phyloP scores from a whole-genome alignment of 2,888 invertebrate species.

The Cheilosia grossa region DNA sequence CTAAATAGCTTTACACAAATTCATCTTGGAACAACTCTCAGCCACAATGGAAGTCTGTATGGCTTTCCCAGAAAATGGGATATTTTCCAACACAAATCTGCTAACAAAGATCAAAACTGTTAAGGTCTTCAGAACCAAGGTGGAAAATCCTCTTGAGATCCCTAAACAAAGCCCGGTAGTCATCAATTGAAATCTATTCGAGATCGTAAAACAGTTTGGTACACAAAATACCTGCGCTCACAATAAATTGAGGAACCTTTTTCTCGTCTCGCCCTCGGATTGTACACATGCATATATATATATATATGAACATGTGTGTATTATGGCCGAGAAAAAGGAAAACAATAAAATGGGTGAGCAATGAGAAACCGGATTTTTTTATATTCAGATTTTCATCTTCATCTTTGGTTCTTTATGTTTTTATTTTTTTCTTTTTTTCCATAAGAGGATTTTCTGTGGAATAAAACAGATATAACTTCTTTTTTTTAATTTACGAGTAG shows the following conservation, averaged over 20 bases:
- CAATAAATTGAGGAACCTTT: constrained; percentile 1
- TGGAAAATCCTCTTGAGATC: background rate
- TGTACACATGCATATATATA: background rate
- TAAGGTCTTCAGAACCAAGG: background rate
- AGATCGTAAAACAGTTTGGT: background rate
- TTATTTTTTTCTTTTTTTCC: background rate
- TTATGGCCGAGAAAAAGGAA: background rate
- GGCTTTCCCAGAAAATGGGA: too few relatives aligned
- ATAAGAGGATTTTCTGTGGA: constrained; percentile 3
- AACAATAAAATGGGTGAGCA: constrained; percentile 7
- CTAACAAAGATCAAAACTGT: too few relatives aligned
- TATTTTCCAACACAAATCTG: too few relatives aligned
- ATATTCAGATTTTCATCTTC: constrained; percentile 11
- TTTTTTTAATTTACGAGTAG: constrained; percentile 8
- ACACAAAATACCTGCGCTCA: constrained; percentile 1
- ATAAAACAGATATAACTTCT: background rate
- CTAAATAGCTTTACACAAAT: too few relatives aligned
- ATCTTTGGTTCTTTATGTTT: background rate
- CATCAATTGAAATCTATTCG: constrained; percentile 1
- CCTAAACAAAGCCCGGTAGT: background rate
- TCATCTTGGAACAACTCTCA: too few relatives aligned
- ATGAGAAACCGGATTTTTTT: constrained; percentile 4
- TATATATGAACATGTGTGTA: background rate
- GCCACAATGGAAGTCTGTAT: too few relatives aligned
- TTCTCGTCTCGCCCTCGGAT: background rate